Evolutionary conservation across 2,113 vertebrate genomes (phyloP).

Genomic region (Pluvianellus socialis): DNA sequence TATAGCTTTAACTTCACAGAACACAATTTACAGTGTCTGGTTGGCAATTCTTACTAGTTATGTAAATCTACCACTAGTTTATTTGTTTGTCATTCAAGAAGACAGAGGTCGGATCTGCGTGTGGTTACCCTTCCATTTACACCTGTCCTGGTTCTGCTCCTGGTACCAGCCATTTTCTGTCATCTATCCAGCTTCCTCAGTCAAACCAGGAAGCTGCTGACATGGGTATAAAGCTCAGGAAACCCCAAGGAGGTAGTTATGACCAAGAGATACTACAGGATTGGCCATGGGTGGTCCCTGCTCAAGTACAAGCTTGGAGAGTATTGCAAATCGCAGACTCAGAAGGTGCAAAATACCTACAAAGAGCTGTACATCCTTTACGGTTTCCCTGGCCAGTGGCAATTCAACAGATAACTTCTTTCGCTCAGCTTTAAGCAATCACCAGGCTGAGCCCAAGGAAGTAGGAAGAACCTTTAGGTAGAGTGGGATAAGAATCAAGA

Average conservation of each 20-base stretch:
- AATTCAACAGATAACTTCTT: not conserved
- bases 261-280: not conserved
- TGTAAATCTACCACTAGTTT: not conserved
- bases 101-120: rapidly evolving
- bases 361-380: not conserved
- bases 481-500: not conserved
- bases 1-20: not conserved
- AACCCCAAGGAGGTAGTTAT: not conserved
- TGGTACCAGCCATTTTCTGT: not conserved
- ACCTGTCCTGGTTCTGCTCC: not conserved
- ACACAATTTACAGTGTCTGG: not conserved
- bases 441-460: not conserved
- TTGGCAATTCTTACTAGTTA: not conserved
- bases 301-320: not conserved
- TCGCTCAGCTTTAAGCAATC: not conserved
- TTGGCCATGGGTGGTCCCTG: not conserved
- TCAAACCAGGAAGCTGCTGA: not conserved
- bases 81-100: not conserved
- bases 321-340: not conserved
- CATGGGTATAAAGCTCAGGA: not conserved
- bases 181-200: not conserved
- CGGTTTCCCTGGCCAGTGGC: not conserved
- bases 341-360: not conserved
- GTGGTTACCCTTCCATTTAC: not conserved
- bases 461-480: not conserved